Base-by-base conservation (phyloP, 2,888 invertebrate genomes). In the Lepidonotus clava region DNA sequence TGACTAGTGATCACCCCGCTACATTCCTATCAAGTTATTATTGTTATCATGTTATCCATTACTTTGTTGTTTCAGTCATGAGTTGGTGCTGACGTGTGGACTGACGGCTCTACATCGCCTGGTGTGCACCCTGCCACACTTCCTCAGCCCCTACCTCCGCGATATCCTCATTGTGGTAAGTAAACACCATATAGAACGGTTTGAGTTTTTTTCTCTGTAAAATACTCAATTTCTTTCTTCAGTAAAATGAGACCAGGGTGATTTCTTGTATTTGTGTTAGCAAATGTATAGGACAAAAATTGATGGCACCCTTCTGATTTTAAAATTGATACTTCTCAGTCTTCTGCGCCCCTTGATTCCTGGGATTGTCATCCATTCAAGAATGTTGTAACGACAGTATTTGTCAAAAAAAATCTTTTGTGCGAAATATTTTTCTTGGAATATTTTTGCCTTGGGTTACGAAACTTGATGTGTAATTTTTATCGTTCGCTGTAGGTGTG, bases 111-210 rank as follows among this genome's bases (percentile, higher is more conserved):
- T 98, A 46, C 96, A 97, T 87, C 97, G 97, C 94, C 96, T 98
- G 61, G 96, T 98, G 4, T 97, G 97, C 92, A 96, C 96, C 38
- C 93, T 98, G 66, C 96, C 97, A 0, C 95, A 97, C 56, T 98
- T 98, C 93, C 93, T 98, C 89, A 98, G 97, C 88, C 97, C 97
- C 0, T 98, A 98, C 94, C 94, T 98, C 46, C 96, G 96, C 38
- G 91, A 92, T 53, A 92, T 93, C 28, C 85, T 92, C 32, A 87
- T 85, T 53, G 90, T 91, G 90, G 93, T 93, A 90, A 88, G 89
- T 67, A 86, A 6, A 8, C 5, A 18, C 18, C 18, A 46, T 46
- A 46, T 11, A 46, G 46, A 46, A 18, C 18, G 18, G 46, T 18
- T 46, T 46, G 8, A 18, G 34, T 76, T 41, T 8, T 41, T 41